Base-by-base conservation (phyloP, 2,888 invertebrate species). In the Leptinotarsa tumamoca region DNA sequence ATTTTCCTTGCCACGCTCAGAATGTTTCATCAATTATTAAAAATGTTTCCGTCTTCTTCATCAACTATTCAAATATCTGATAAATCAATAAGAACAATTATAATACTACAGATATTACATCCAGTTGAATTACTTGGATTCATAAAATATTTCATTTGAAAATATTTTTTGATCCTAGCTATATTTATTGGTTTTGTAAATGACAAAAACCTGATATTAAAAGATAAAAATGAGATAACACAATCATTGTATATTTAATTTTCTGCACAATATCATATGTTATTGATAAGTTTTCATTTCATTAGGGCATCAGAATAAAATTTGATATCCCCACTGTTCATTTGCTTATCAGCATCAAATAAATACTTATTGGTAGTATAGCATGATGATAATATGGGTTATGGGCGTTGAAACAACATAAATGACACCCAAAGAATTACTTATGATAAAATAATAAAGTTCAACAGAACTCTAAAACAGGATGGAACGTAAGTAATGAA, bases 221-320 rank as follows among this genome's bases (percentile, higher is more conserved):
- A 58, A 58, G 58, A 58, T 58, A 58, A 58, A 58, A 58, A 23
- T 23, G 56, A 23, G 58, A 58, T 58, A 58, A 27, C 23, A 14
- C 15, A 14, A 58, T 58, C 27, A 58, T 15, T 10, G 21, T 21
- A 15, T 58, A 21, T 14, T 58, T 23, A 58, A 2, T 23, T 58
- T 58, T 58, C 23, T 52, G 52, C 1, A 2, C n/a, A 52, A 17
- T 52, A 52, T n/a, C 17, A 1, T 52, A 52, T 52, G 0, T 52
- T 4, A 52, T 52, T 52, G 15, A 52, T 52, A 52, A 52, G 52
- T 52, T n/a, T 52, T 52, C 52, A 52, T 17, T 43, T 43, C 43
- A 10, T 10, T 43, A 10, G 0, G 43, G 3, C 10, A 43, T 10
- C 43, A 43, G 10, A 43, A 43, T 10, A 43, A 43, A 43, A 43